phyloP scores from a whole-genome alignment of 2,113 vertebrate species.

The Notiomystis cincta region DNA sequence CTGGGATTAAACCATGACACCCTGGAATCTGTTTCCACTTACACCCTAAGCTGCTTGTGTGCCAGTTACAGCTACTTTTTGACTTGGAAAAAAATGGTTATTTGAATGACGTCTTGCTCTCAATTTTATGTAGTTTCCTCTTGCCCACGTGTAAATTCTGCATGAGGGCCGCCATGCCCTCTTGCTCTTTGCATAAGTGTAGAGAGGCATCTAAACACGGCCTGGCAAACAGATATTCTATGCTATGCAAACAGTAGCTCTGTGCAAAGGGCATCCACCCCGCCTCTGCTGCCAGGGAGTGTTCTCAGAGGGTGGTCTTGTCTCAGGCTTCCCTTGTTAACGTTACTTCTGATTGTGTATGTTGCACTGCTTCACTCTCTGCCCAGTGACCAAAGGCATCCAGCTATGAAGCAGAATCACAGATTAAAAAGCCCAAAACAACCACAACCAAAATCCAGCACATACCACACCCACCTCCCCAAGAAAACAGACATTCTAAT shows the following conservation, averaged over 20 bases:
- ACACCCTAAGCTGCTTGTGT: not conserved
- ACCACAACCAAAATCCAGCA: not conserved
- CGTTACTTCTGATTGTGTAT: not conserved
- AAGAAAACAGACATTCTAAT: not conserved
- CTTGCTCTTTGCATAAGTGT: not conserved
- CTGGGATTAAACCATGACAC: not conserved
- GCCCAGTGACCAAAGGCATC: slow-evolving; percentile 22
- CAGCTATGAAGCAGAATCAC: not conserved
- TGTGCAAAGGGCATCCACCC: slow-evolving; percentile 27
- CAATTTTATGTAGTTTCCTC: not conserved
- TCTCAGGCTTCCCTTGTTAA: not conserved
- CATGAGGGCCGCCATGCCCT: not conserved
- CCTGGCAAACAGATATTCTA: slow-evolving; percentile 54
- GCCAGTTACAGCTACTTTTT: not conserved
- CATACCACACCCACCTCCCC: no score
- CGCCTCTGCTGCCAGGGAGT: not conserved
- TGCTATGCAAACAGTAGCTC: slow-evolving; percentile 46
- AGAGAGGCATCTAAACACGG: not conserved
- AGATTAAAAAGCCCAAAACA: not conserved
- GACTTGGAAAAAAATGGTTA: not conserved
- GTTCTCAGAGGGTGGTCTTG: not conserved
- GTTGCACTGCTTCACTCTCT: not conserved
- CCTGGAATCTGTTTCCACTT: not conserved
- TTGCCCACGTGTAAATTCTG: not conserved
- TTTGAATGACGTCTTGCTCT: not conserved